Base-by-base conservation (phyloP, 2,113 vertebrate genomes). In the Grammomys dolichurus region DNA sequence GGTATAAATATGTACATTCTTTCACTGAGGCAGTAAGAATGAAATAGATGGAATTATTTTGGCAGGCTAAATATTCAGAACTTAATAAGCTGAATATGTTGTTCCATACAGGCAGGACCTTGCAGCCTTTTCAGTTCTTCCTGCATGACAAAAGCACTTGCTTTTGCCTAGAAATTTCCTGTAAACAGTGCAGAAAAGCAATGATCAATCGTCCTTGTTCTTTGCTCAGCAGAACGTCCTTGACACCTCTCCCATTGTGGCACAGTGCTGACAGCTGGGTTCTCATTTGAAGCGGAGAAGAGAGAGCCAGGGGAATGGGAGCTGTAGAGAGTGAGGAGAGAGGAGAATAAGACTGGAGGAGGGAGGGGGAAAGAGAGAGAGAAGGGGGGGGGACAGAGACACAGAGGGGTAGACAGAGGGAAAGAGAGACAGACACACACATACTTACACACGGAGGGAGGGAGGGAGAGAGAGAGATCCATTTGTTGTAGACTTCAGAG, bases 121-220 rank as follows among this genome's bases (percentile, higher is more conserved):
- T 87, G 43, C 13, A 28, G 72, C 22, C 20, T 17, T 90, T 26
- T 89, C 13, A 31, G 6, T 89, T 86, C 46, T 92, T 92, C 95
- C 40, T 93, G 77, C 65, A 10, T 63, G 58, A 72, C 48, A 85
- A 81, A 91, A 80, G 48, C 31, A 63, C 31, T 72, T 69, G 91
- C 48, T 94, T 67, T 92, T 95, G 51, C 84, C 48, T 46, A 91
- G 93, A 93, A 87, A 87, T 67, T 87, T 60, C 93, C 89, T 90
- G 67, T 95, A 94, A 95, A 95, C 56, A 89, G 48, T 69, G 75
- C 87, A 78, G 86, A 87, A 88, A 97, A 92, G 58, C 75, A 95
- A 1, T 67, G 93, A 94, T 95, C 95, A 95, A 40, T 91, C 82
- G 85, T 82, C 63, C 58, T 76, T 90, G 69, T 12, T 95, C 89